phyloP scores from a whole-genome alignment of 1,140 invertebrate species.

The Prorops nasuta region DNA sequence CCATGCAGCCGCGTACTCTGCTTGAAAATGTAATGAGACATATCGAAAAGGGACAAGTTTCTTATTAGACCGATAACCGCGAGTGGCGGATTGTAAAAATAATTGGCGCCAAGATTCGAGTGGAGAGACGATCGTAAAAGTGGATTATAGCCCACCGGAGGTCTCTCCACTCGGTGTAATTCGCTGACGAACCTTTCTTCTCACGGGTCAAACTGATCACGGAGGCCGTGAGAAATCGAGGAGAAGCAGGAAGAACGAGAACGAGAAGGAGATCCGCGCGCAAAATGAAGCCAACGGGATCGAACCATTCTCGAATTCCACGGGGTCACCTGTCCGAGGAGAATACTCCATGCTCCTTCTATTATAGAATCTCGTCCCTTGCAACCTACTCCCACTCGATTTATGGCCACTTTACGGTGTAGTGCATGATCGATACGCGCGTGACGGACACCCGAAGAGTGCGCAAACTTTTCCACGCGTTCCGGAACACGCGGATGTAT shows the following conservation, averaged over 20 bases:
- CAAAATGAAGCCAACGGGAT: conserved; percentile 23
- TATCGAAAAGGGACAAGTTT: no score
- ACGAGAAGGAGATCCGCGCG: conserved; percentile 14
- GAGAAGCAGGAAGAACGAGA: conserved; percentile 1
- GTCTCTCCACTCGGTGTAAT: conserved; percentile 6
- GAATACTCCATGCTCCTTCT: neutral
- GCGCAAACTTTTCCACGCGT: neutral
- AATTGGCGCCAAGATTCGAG: no score
- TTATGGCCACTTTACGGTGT: no score
- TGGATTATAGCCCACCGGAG: conserved; percentile 8
- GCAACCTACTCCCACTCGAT: no score
- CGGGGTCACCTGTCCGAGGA: conserved; percentile 15
- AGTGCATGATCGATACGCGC: no score
- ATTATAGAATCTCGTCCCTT: neutral
- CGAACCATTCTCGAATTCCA: conserved; percentile 22
- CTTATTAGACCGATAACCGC: no score
- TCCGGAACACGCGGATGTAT: neutral
- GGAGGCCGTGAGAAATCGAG: conserved; percentile 25
- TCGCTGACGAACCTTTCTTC: conserved; percentile 12
- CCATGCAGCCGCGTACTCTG: no score
- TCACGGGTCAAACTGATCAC: conserved; percentile 17
- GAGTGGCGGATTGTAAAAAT: no score
- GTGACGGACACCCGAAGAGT: no score
- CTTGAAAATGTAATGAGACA: no score
- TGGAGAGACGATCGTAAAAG: conserved; percentile 14